phyloP scores from a whole-genome alignment of 1,140 invertebrate genomes.

The Colletes gigas region DNA sequence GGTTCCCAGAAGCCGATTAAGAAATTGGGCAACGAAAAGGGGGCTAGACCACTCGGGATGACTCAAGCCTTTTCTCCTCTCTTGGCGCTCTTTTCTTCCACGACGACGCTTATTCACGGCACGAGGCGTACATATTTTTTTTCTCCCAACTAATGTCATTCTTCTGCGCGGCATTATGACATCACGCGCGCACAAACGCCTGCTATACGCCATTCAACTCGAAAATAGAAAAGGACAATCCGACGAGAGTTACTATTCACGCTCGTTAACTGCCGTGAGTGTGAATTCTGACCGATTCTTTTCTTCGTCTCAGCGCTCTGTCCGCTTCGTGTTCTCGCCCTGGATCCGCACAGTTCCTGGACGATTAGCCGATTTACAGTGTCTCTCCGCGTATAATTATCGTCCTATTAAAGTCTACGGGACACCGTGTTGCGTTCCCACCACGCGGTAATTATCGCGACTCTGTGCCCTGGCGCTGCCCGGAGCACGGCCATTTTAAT shows the following conservation, averaged over 20 bases:
- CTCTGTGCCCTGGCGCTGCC: background rate
- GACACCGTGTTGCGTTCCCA: slow-evolving; percentile 16
- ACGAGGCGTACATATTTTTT: slow-evolving; percentile 7
- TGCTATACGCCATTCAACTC: background rate
- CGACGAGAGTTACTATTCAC: slow-evolving; percentile 9
- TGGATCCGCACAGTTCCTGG: slow-evolving; percentile 18
- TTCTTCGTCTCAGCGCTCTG: background rate
- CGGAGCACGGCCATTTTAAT: slow-evolving; percentile 3
- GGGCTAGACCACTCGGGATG: background rate
- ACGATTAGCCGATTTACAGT: slow-evolving; percentile 52
- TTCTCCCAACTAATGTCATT: slow-evolving; percentile 5
- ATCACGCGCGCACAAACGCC: background rate
- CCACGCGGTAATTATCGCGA: slow-evolving; percentile 53
- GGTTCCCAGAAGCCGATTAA: slow-evolving; percentile 54
- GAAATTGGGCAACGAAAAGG: slow-evolving; percentile 34
- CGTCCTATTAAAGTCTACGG: slow-evolving; percentile 30
- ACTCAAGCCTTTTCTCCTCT: slow-evolving; percentile 20
- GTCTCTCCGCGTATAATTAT: slow-evolving; percentile 48
- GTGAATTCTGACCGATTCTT: slow-evolving; percentile 34
- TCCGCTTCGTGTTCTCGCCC: background rate
- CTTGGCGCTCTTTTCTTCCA: background rate
- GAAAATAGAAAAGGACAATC: background rate
- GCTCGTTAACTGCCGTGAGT: slow-evolving; percentile 41
- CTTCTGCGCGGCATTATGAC: background rate
- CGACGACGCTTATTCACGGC: background rate